phyloP scores from a whole-genome alignment of 2,113 vertebrate genomes.

The Ifrita kowaldi region DNA sequence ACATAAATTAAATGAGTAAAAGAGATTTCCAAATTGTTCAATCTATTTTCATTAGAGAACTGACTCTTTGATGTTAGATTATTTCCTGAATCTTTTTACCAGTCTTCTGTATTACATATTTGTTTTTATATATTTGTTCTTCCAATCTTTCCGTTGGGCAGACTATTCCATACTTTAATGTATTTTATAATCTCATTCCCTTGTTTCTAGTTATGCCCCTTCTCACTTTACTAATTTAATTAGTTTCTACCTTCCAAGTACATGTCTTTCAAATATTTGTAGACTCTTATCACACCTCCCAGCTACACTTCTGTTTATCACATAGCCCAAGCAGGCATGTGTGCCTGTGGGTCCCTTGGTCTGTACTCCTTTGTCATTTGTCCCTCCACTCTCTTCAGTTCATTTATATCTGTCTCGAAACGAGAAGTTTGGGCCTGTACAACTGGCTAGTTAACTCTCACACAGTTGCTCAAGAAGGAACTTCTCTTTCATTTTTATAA shows the following conservation, averaged over 20 bases:
- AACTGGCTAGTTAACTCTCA: not conserved
- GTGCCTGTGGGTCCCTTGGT: not conserved
- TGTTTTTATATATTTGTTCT: not conserved
- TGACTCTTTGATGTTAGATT: not conserved
- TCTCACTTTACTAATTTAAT: not conserved
- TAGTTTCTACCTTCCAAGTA: not conserved
- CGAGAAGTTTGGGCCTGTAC: not conserved
- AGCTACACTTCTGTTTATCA: not conserved
- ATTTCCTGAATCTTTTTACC: not conserved
- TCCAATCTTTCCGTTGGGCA: not conserved
- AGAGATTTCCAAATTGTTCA: slow-evolving; percentile 4
- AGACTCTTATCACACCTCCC: not conserved
- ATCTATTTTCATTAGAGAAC: slow-evolving; percentile 9
- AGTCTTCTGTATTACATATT: not conserved
- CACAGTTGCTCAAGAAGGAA: not conserved
- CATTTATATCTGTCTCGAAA: not conserved
- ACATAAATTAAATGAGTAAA: slow-evolving; percentile 4
- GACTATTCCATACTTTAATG: not conserved
- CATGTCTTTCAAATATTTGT: not conserved
- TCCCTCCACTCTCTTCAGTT: not conserved
- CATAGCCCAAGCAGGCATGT: not conserved
- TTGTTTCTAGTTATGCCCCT: not conserved
- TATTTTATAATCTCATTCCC: slow-evolving; percentile 4
- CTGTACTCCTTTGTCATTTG: not conserved
- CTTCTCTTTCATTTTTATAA: not conserved